Base-by-base conservation (phyloP, 2,113 vertebrate species). In the Cinclus mexicanus region DNA sequence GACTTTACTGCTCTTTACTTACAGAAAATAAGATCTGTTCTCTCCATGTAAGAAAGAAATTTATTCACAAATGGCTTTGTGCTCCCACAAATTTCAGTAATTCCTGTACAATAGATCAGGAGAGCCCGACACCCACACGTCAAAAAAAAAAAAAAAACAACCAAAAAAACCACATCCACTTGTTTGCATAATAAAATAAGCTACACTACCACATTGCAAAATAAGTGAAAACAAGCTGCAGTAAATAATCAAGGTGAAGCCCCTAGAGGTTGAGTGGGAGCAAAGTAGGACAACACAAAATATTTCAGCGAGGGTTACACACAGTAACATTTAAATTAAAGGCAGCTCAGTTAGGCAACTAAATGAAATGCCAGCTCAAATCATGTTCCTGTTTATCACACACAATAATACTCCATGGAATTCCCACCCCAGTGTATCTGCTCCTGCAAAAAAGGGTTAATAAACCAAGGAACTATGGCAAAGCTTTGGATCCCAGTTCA, bases 11-110 rank as follows among this genome's bases (percentile, higher is more conserved):
- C 72, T 92, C 87, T 90, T 50, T 78, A 80, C 59, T 72, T 87
- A 72, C 10, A 74, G 9, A 79, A 33, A 90, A 37, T 91, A 79
- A 94, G 71, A 90, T 79, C 53, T 79, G 37, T 53, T 95, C 77
- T 89, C 65, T 78, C 60, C 23, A 14, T 21, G 16, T 11, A 69
- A 15, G n/a, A 67, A 72, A 81, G 82, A 76, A 70, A 13, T 14
- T 1, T n/a, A 76, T 93, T 81, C 69, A 90, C 89, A 85, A 88
- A 69, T 9, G 26, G 67, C 63, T 97, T 87, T 97, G 63, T 81
- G 31, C n/a, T 89, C 44, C 61, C 78, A 42, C n/a, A 91, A 95
- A 95, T 97, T 33, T 95, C 83, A 96, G 90, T 85, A 94, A 96
- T 94, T 97, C 90, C 96, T 96, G 52, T 47, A 47, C 19, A 41